Conservation (phyloP, 2,113 vertebrate genomes). For the Ictidomys tridecemlineatus region DNA sequence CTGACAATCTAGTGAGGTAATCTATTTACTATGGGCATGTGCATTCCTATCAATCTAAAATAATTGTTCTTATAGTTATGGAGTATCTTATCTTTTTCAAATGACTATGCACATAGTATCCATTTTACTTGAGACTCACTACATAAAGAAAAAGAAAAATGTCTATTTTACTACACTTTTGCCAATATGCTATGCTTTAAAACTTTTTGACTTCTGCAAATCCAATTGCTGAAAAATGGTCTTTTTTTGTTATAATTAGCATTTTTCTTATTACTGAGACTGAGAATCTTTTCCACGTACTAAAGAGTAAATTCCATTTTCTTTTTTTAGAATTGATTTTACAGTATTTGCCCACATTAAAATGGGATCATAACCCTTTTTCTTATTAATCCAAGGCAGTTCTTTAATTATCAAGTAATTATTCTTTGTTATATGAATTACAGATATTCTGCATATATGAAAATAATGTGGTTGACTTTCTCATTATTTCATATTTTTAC, state of each 20-base stretch:
- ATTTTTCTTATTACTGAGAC: conserved; percentile 48
- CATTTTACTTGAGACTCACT: not conserved
- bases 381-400: not conserved
- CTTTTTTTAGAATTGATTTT: not conserved
- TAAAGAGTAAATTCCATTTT: not conserved
- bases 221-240: not conserved
- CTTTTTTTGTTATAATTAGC: not conserved
- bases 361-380: not conserved
- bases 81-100: not conserved
- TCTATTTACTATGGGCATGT: not conserved
- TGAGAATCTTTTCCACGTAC: not conserved
- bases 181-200: not conserved
- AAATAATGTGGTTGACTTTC: conserved; percentile 5
- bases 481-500: not conserved
- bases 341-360: conserved; percentile 23
- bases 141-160: not conserved
- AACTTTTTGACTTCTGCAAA: not conserved
- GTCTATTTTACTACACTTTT: not conserved
- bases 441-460: not conserved
- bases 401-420: conserved; percentile 45
- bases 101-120: not conserved
- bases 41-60: not conserved
- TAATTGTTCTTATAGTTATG: not conserved
- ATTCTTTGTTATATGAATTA: conserved; percentile 24
- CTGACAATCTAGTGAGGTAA: not conserved